Evolutionary conservation across 2,797 vertebrate genomes (phyloP), one percentile per base, ranked within the genome.

Genomic region (Lepus oiostolus): DNA sequence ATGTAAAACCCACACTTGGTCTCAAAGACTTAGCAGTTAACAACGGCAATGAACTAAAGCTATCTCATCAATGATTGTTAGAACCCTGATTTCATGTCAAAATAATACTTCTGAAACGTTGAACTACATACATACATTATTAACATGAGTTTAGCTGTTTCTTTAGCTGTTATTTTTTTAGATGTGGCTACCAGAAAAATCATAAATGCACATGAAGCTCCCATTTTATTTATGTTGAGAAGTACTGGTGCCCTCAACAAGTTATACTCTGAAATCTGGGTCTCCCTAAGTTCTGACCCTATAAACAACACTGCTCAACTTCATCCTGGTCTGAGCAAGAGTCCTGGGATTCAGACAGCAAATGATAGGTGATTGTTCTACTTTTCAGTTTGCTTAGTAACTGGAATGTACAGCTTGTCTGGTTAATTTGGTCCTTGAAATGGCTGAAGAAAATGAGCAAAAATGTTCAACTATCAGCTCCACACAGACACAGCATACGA

Each of bases 391-490:
- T 75, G 32, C 75, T 91, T 86, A 84, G 35, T 38, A 65, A 94
- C 62, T 26, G 83, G 94, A 94, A 3, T 62, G 42, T 21, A 77
- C 75, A 67, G 67, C 70, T 88, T 95, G 74, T 75, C 75, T 81
- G 72, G 63, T 72, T 62, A 95, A 94, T 94, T 85, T 88, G 26
- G 38, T 83, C 75, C 42, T 93, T 90, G 72, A 91, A 71, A 85
- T 72, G 47, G 63, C 38, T 88, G 38, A 81, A 94, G 71, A 82
- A 93, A 96, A 94, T 70, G 81, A 94, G 65, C 58, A 42, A 92
- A 88, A 76, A 92, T 67, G 72, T 87, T 77, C 75, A 84, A 10
- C 88, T 76, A 96, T 0, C 88, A 62, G 32, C 90, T 81, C 74
- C 8, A n/a, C 22, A 82, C 16, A 52, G 67, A 87, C 60, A 72